Evolutionary conservation across 2,113 vertebrate species (phyloP).

Genomic region (Gambusia holbrooki): DNA sequence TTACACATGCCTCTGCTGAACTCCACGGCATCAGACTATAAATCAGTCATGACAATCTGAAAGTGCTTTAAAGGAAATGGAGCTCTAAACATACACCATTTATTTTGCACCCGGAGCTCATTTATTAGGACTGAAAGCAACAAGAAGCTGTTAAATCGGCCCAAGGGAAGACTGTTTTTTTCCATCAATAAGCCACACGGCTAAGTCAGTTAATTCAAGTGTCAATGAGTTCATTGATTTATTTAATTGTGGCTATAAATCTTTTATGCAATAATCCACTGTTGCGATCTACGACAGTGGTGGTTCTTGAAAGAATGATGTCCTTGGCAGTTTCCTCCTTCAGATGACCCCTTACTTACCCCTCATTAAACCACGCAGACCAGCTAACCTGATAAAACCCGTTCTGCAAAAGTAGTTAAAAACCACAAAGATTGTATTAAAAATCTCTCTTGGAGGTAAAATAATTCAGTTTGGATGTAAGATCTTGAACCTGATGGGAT

Average conservation of each 20-base stretch:
- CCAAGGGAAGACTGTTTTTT: background rate
- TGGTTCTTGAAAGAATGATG: too few relatives aligned
- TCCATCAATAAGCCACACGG: background rate
- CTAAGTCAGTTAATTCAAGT: constrained; percentile 6
- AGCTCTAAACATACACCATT: background rate
- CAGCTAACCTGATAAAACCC: too few relatives aligned
- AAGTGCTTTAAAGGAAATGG: background rate
- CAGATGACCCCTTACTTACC: too few relatives aligned
- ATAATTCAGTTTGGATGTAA: too few relatives aligned
- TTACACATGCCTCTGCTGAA: background rate
- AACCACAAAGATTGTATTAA: too few relatives aligned
- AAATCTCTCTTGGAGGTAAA: too few relatives aligned
- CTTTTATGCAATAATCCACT: background rate
- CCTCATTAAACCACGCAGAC: too few relatives aligned
- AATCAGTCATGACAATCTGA: background rate
- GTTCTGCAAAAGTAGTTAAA: too few relatives aligned
- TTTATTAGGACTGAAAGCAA: constrained; percentile 5
- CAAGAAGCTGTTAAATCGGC: background rate
- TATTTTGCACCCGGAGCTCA: background rate
- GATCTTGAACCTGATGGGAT: background rate
- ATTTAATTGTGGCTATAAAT: constrained; percentile 17
- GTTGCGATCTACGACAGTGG: background rate
- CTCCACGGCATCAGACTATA: background rate
- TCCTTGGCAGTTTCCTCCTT: too few relatives aligned
- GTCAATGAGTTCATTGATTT: constrained; percentile 14